phyloP scores from a whole-genome alignment of 2,888 invertebrate species.

The Cremastinae sp. region DNA sequence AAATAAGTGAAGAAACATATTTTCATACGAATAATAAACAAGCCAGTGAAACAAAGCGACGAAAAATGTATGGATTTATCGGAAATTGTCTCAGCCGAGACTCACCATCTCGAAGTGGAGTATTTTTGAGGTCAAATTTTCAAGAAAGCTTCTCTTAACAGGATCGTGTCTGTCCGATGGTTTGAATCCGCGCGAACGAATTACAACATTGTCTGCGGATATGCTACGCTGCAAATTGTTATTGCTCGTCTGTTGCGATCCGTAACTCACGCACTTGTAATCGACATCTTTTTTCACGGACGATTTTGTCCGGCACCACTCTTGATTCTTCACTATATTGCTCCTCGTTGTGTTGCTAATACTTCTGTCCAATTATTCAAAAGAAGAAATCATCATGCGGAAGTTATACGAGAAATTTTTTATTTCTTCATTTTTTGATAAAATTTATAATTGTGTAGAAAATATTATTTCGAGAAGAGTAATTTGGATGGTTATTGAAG shows the following conservation, averaged over 20 bases:
- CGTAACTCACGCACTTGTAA: conserved; percentile 64
- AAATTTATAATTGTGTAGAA: too few relatives aligned
- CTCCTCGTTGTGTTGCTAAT: conserved; percentile 65
- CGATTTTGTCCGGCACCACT: conserved; percentile 66
- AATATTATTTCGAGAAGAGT: too few relatives aligned
- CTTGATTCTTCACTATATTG: conserved; percentile 66
- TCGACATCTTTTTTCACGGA: conserved; percentile 70
- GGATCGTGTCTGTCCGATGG: conserved; percentile 93
- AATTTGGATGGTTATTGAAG: too few relatives aligned
- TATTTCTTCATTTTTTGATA: too few relatives aligned
- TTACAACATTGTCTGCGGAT: conserved; percentile 78
- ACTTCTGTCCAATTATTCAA: conserved; percentile 50
- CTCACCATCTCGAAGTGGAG: conserved; percentile 92
- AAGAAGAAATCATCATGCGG: conserved; percentile 6
- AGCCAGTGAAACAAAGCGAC: background rate
- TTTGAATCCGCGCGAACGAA: conserved; percentile 86
- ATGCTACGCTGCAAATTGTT: conserved; percentile 74
- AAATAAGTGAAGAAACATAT: too few relatives aligned
- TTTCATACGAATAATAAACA: too few relatives aligned
- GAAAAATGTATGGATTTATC: background rate
- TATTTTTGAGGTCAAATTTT: conserved; percentile 89
- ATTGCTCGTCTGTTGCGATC: conserved; percentile 54
- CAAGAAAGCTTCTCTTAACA: conserved; percentile 89
- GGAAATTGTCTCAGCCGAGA: conserved; percentile 66
- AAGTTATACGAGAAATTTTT: background rate